phyloP scores from a whole-genome alignment of 2,113 vertebrate species.

The Scytalopus superciliaris region DNA sequence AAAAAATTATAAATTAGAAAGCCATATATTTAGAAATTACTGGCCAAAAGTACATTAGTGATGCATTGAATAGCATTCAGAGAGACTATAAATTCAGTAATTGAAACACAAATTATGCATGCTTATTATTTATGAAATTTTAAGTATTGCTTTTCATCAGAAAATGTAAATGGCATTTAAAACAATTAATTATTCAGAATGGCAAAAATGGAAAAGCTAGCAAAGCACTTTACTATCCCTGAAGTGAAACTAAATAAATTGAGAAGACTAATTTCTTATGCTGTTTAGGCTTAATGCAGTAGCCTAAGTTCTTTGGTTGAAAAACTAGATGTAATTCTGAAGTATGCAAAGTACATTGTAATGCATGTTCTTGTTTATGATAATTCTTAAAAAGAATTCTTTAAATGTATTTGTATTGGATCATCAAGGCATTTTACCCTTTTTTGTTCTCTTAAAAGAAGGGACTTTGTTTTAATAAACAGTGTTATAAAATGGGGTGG shows the following conservation, averaged over 20 bases:
- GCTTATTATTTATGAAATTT: slow-evolving; percentile 73
- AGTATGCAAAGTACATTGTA: neutral
- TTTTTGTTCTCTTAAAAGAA: neutral
- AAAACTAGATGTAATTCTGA: neutral
- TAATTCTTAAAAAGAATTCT: neutral
- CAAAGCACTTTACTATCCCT: slow-evolving; percentile 11
- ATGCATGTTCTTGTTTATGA: neutral
- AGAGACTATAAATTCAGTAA: slow-evolving; percentile 60
- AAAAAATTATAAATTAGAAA: slow-evolving; percentile 32
- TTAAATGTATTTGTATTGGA: neutral
- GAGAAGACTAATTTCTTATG: slow-evolving; percentile 4
- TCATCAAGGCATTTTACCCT: neutral
- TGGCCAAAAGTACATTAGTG: slow-evolving; percentile 47
- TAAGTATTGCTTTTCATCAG: slow-evolving; percentile 66
- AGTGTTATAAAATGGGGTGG: rapidly evolving
- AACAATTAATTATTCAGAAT: slow-evolving; percentile 72
- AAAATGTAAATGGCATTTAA: slow-evolving; percentile 69
- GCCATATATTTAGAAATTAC: slow-evolving; percentile 48
- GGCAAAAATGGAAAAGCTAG: slow-evolving; percentile 54
- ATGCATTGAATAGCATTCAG: slow-evolving; percentile 43
- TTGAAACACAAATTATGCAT: slow-evolving; percentile 61
- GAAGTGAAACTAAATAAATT: slow-evolving; percentile 57
- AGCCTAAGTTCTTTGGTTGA: neutral
- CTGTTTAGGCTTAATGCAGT: neutral
- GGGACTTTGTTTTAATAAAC: neutral